These are phyloP conservation scores for Drosophila takahashii DNA, from an alignment of 1,140 invertebrate genomes.

Conservation along the genomic window DNA sequence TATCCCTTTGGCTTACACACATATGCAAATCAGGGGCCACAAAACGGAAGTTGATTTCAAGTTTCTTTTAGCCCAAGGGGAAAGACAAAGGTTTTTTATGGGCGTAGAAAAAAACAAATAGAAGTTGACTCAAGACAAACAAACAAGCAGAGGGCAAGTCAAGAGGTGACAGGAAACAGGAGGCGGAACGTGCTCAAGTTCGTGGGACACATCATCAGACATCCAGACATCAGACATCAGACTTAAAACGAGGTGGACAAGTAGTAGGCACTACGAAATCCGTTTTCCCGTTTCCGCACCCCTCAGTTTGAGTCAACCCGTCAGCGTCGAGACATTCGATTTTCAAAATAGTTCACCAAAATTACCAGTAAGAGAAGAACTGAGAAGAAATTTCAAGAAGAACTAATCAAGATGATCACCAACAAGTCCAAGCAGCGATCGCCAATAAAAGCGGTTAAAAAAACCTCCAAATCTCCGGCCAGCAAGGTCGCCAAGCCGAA, in stretches of 20 bases:
- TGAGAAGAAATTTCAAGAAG: neutral
- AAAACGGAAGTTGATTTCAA: conserved; percentile 54
- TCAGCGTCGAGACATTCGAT: conserved; percentile 11
- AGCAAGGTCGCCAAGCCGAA: neutral
- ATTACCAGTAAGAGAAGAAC: neutral
- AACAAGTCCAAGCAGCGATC: conserved; percentile 7
- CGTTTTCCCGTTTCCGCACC: neutral
- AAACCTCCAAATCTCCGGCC: neutral
- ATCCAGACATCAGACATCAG: no score
- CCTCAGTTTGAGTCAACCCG: conserved; percentile 3
- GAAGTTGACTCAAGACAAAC: conserved; percentile 31
- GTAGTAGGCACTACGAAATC: conserved; percentile 21
- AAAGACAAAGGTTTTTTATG: conserved; percentile 9
- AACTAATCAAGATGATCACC: conserved; percentile 1
- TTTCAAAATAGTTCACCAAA: conserved; percentile 3
- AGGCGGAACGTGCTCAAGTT: conserved; percentile 42
- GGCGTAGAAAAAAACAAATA: conserved; percentile 12
- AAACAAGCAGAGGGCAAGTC: conserved; percentile 36
- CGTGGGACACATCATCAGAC: neutral
- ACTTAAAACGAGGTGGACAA: neutral
- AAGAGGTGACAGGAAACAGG: conserved; percentile 49
- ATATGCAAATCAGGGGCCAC: conserved; percentile 36
- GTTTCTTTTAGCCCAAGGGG: conserved; percentile 3
- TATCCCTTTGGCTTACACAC: neutral
- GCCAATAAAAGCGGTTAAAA: neutral